Evolutionary conservation across 2,113 vertebrate species (phyloP).

Genomic region (Turnix velox): DNA sequence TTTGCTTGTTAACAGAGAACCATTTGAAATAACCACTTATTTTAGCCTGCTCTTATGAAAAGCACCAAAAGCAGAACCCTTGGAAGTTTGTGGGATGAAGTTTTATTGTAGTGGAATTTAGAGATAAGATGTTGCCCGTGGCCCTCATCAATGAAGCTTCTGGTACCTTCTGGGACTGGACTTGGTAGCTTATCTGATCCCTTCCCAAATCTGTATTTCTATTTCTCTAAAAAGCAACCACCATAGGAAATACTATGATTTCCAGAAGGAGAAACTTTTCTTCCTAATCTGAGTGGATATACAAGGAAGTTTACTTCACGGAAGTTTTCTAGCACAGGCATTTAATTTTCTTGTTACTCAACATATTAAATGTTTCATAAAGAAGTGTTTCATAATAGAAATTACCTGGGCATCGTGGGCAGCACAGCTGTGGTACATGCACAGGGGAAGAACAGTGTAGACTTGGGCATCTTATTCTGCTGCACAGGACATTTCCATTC

Average conservation of each 20-base stretch:
- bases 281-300: slow-evolving; percentile 7
- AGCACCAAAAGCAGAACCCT: not conserved
- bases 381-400: not conserved
- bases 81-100: not conserved
- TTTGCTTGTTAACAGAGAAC: slow-evolving; percentile 17
- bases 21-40: not conserved
- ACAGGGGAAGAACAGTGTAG: slow-evolving; percentile 76
- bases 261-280: slow-evolving; percentile 21
- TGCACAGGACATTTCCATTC: slow-evolving; percentile 81
- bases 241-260: not conserved
- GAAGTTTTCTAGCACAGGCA: slow-evolving; percentile 10
- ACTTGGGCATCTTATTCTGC: slow-evolving; percentile 78
- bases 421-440: slow-evolving; percentile 78
- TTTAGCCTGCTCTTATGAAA: not conserved
- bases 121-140: not conserved
- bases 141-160: not conserved
- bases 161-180: not conserved
- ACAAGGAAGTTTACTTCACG: not conserved
- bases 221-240: not conserved
- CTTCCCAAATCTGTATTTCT: not conserved
- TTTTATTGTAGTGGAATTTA: not conserved
- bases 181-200: not conserved
- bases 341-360: slow-evolving; percentile 1
- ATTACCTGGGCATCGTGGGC: slow-evolving; percentile 82
- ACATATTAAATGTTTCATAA: not conserved